A percentile compares a stretch with the other conserved stretches of the same genome.
Conservation (phyloP, 2,888 invertebrate genomes). For the Junonia oenone region DNA sequence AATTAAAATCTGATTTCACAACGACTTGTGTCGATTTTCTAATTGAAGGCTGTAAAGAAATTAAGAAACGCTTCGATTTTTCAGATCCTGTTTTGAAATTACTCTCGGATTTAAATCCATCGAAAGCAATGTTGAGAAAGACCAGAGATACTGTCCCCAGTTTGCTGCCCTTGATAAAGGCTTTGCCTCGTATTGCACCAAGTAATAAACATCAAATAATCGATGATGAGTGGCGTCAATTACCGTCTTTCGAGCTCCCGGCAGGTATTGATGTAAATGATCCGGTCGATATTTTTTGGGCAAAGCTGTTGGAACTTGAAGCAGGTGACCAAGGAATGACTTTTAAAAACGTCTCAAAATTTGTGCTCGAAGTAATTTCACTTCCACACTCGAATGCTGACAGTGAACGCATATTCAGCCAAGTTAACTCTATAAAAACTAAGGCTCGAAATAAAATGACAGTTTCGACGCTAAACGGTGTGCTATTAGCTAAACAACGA, state of each 20-base stretch:
- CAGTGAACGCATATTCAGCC: conserved; percentile 1
- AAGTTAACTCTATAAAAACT: background rate
- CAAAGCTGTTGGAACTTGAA: too few species aligned
- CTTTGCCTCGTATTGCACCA: conserved; percentile 18
- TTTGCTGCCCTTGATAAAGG: background rate
- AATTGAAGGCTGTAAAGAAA: too few species aligned
- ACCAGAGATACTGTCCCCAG: background rate
- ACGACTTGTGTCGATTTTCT: too few species aligned
- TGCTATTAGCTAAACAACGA: too few species aligned
- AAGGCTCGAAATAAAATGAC: too few species aligned
- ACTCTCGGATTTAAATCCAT: too few species aligned
- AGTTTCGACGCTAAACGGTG: too few species aligned
- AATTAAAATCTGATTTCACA: too few species aligned
- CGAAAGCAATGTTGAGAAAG: too few species aligned
- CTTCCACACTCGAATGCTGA: conserved; percentile 3
- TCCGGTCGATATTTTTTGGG: too few species aligned
- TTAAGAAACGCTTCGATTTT: too few species aligned
- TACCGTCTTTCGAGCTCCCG: conserved; percentile 14
- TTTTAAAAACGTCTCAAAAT: conserved; percentile 1
- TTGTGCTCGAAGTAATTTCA: conserved; percentile 4
- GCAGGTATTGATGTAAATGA: conserved; percentile 8
- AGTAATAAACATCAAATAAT: background rate
- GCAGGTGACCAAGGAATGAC: background rate
- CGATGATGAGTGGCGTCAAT: conserved; percentile 11
- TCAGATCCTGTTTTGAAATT: too few species aligned